Evolutionary conservation across 2,113 vertebrate genomes (phyloP).

Genomic region (Oryzias celebensis): DNA sequence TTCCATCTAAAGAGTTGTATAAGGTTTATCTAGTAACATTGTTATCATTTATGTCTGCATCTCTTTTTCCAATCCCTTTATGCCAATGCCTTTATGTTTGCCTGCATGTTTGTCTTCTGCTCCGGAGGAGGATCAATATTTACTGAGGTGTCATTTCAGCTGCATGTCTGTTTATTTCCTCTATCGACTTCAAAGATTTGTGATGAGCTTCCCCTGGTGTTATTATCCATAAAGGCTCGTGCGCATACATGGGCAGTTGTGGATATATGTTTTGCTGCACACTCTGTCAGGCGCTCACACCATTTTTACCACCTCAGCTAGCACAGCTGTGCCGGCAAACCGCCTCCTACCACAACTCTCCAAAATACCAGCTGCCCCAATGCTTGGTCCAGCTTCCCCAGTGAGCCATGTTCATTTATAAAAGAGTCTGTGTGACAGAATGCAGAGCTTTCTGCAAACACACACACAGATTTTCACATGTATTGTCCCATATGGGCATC

Average conservation of each 20-base stretch:
- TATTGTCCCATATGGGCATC: slow-evolving; percentile 42
- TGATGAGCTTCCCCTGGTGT: slow-evolving; percentile 25
- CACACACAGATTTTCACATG: slow-evolving; percentile 25
- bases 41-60: slow-evolving; percentile 31
- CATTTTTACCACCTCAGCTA: slow-evolving; percentile 55
- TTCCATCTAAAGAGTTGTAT: slow-evolving; percentile 14
- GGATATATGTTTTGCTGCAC: slow-evolving; percentile 18
- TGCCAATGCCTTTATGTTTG: slow-evolving; percentile 40
- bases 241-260: slow-evolving; percentile 20
- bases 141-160: slow-evolving; percentile 71
- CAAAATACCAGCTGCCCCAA: not conserved
- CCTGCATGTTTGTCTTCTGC: slow-evolving; percentile 30
- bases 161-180: slow-evolving; percentile 64
- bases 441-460: slow-evolving; percentile 23
- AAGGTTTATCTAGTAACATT: slow-evolving; percentile 16
- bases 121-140: slow-evolving; percentile 72
- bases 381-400: slow-evolving; percentile 54
- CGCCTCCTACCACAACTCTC: slow-evolving; percentile 28
- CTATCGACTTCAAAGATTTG: slow-evolving; percentile 41
- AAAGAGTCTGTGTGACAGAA: slow-evolving; percentile 45
- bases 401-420: slow-evolving; percentile 58
- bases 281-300: slow-evolving; percentile 24
- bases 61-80: slow-evolving; percentile 43
- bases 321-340: slow-evolving; percentile 66
- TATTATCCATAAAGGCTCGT: slow-evolving; percentile 5